phyloP scores from a whole-genome alignment of 1,140 invertebrate genomes.

The Sipha flava region DNA sequence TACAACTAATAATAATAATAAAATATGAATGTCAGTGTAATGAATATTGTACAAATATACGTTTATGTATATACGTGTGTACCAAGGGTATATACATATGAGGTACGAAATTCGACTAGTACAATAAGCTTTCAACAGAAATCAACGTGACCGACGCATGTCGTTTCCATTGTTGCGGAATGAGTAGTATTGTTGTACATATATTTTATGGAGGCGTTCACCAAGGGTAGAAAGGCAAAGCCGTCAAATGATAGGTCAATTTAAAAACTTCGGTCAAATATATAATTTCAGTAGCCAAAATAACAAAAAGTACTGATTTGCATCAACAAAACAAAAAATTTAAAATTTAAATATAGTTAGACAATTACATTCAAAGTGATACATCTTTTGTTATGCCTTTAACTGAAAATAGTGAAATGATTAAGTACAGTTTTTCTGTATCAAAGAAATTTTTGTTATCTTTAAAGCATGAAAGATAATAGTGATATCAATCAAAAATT shows the following conservation, averaged over 20 bases:
- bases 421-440: too few relatives aligned
- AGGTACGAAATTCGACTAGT: neutral
- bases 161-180: neutral
- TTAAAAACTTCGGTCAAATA: neutral
- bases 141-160: neutral
- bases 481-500: too few relatives aligned
- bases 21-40: constrained; percentile 3
- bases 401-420: too few relatives aligned
- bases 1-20: neutral
- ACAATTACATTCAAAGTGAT: too few relatives aligned
- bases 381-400: too few relatives aligned
- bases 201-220: neutral
- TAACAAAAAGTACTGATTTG: too few relatives aligned
- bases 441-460: too few relatives aligned
- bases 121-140: neutral
- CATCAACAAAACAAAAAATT: too few relatives aligned
- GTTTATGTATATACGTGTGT: neutral
- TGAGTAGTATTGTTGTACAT: neutral
- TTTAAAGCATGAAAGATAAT: too few relatives aligned
- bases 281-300: too few relatives aligned
- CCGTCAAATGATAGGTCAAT: neutral
- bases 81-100: neutral
- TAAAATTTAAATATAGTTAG: too few relatives aligned
- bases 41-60: neutral
- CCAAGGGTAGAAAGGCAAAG: neutral